Evolutionary conservation across 2,888 invertebrate genomes (phyloP).

Genomic region (Furcula furcula): DNA sequence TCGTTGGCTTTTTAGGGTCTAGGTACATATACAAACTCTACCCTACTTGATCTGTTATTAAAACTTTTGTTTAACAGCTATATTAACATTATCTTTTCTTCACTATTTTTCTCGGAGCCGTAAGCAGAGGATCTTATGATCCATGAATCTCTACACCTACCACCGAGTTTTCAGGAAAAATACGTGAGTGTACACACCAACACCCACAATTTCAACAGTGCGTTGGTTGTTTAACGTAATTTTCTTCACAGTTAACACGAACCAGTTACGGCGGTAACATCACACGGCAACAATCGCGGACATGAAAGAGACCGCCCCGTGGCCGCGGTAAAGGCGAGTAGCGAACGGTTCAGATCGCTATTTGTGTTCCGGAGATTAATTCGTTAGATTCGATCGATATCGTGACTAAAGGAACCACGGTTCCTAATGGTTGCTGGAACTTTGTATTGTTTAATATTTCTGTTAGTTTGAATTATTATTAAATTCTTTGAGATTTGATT

Average conservation of each 20-base stretch:
- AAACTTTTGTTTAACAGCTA: too few relatives aligned
- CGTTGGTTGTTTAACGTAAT: constrained; percentile 49
- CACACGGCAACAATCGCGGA: constrained; percentile 38
- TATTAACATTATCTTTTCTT: too few relatives aligned
- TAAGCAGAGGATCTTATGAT: too few relatives aligned
- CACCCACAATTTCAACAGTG: constrained; percentile 24
- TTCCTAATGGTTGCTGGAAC: background rate
- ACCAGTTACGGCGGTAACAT: constrained; percentile 44
- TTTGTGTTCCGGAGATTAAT: constrained; percentile 14
- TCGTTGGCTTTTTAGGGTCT: too few relatives aligned
- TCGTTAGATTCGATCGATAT: constrained; percentile 21
- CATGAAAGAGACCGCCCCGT: constrained; percentile 52
- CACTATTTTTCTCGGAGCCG: too few relatives aligned
- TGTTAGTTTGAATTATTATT: too few relatives aligned
- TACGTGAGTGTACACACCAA: too few relatives aligned
- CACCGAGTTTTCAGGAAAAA: too few relatives aligned
- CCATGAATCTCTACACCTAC: too few relatives aligned
- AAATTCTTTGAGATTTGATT: too few relatives aligned
- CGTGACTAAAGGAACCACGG: constrained; percentile 8
- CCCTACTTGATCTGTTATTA: too few relatives aligned
- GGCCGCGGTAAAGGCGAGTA: constrained; percentile 37
- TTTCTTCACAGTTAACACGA: constrained; percentile 54
- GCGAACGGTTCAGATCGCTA: constrained; percentile 27
- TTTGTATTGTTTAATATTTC: background rate
- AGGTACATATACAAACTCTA: too few relatives aligned